Base-by-base conservation (phyloP, 2,113 vertebrate genomes). In the Coturnix japonica region DNA sequence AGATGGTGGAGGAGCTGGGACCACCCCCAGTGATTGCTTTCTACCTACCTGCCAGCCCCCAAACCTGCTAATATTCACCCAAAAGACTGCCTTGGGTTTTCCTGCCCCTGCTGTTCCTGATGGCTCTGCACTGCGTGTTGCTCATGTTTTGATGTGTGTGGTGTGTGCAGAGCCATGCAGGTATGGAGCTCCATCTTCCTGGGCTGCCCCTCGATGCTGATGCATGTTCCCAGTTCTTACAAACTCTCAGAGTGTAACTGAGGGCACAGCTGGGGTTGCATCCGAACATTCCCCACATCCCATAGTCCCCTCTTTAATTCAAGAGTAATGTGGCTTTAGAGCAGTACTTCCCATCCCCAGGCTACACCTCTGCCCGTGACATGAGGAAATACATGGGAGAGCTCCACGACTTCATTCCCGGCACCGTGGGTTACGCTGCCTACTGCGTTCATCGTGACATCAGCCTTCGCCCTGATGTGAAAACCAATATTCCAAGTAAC, bases 371-470 rank as follows among this genome's bases (percentile, higher is more conserved):
- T 4, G 91, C 98, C 89, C 92, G 85, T 7, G 44, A 96, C 85
- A 96, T 98, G 97, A 97, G 95, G 92, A 97, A 97, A 89, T 98
- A 97, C 0, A 26, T 67, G 1, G 97, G 97, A 22, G 97, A 98
- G 63, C 89, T 98, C 47, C 85, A 63, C 0, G 98, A 98, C 76
- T 98, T 98, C 66, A 95, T 77, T 70, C 98, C 98, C 0, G 97
- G 98, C 81, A 95, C 94, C 30, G 96, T 91, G 0, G 97, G 97
- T 66, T 98, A 98, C 11, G 8, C 74, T 1, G 97, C 11, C 0
- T 98, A 97, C 57, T 97, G 97, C 85, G 64, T 97, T 87, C 94
- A 96, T 82, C 84, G 87, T 4, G 95, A 97, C 83, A 96, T 91
- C 9, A 96, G 70, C 33, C 70, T 97, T 22, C 35, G 30, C 47